Evolutionary conservation across 2,113 vertebrate genomes (phyloP).

Genomic region (Seriola aureovittata): DNA sequence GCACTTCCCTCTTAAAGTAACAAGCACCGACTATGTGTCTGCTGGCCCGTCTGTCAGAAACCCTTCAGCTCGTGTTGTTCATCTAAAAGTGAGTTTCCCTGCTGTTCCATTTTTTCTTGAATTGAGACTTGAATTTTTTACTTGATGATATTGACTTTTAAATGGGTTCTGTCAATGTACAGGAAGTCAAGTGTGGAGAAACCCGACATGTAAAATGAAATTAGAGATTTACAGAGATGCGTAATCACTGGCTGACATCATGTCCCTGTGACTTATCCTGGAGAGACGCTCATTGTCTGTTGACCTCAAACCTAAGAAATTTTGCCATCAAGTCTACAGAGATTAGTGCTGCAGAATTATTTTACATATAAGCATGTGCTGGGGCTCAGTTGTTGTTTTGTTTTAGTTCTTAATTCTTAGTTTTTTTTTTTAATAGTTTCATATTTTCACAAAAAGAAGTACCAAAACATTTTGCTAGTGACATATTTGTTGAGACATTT

Average conservation of each 20-base stretch:
- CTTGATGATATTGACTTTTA: background rate
- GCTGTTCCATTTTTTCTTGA: background rate
- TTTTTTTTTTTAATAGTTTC: background rate
- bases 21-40: conserved; percentile 90
- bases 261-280: conserved; percentile 47
- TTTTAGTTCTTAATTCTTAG: background rate
- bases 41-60: conserved; percentile 91
- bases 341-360: conserved; percentile 8
- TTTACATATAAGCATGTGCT: background rate
- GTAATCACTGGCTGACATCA: conserved; percentile 53
- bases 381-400: background rate
- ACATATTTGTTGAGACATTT: conserved; percentile 45
- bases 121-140: background rate
- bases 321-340: conserved; percentile 14
- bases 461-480: conserved; percentile 11
- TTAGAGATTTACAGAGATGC: conserved; percentile 57
- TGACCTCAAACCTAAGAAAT: conserved; percentile 52
- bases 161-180: background rate
- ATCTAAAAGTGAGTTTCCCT: conserved; percentile 87
- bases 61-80: conserved; percentile 90
- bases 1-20: conserved; percentile 91
- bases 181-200: conserved; percentile 19
- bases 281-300: conserved; percentile 32
- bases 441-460: background rate
- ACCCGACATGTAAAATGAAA: conserved; percentile 40